Percentiles rank a stretch among this genome's conserved stretches.
Conservation (phyloP, 2,797 vertebrate genomes). For the Acrossocheilus fasciatus region DNA sequence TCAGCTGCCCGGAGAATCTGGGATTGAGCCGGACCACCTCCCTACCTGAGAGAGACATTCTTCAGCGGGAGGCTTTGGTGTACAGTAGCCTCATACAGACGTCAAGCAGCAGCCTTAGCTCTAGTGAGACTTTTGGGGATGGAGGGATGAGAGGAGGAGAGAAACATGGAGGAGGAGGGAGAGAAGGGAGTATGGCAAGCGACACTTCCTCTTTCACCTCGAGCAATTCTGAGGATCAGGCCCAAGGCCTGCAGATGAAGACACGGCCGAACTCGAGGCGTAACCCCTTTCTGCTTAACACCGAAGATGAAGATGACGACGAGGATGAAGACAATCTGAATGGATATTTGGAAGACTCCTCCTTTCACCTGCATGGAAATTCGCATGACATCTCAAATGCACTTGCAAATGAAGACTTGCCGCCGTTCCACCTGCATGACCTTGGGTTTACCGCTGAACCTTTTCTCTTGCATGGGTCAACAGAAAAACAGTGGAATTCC, state of each 20-base stretch:
- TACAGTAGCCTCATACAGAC: constrained; percentile 89
- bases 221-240: constrained; percentile 78
- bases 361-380: constrained; percentile 81
- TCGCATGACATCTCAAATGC: constrained; percentile 58
- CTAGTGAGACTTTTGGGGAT: constrained; percentile 57
- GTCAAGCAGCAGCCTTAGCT: constrained; percentile 60
- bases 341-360: constrained; percentile 82
- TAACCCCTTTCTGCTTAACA: constrained; percentile 90
- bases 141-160: constrained; percentile 60
- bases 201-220: constrained; percentile 79
- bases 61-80: constrained; percentile 88
- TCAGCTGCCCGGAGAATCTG: constrained; percentile 86
- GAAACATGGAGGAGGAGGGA: constrained; percentile 54
- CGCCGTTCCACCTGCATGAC: constrained; percentile 75
- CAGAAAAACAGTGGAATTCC: constrained; percentile 76
- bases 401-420: constrained; percentile 56
- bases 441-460: constrained; percentile 78
- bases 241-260: constrained; percentile 64
- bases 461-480: constrained; percentile 84
- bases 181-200: constrained; percentile 75
- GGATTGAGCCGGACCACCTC: constrained; percentile 83
- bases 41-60: constrained; percentile 88
- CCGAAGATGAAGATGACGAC: constrained; percentile 83
- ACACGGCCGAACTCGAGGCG: constrained; percentile 74
- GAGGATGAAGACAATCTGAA: constrained; percentile 77